phyloP scores from a whole-genome alignment of 2,113 vertebrate species.

The Cavia aperea region DNA sequence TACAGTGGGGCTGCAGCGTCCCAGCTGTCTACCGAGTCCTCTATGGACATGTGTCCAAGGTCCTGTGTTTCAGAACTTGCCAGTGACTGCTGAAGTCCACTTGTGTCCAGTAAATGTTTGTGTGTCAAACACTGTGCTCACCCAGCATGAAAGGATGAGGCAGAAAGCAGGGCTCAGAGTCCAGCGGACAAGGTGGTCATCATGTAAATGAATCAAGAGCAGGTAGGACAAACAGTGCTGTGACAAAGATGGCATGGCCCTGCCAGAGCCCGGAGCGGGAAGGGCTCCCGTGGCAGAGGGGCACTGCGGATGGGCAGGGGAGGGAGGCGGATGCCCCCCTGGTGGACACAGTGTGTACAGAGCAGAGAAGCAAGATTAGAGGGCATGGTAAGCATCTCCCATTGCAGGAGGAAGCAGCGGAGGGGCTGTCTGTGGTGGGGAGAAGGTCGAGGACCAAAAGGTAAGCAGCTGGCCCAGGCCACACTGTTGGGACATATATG shows the following conservation, averaged over 20 bases:
- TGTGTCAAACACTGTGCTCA: neutral
- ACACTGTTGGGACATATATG: neutral
- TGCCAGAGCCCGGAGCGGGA: neutral
- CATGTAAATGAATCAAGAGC: neutral
- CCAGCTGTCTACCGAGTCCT: neutral
- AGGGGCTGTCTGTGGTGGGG: neutral
- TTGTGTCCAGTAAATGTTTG: neutral
- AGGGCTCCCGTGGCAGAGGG: neutral
- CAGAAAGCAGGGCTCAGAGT: neutral
- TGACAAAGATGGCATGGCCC: neutral
- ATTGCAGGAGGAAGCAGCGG: neutral
- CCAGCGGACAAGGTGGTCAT: neutral
- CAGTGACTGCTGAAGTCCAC: neutral
- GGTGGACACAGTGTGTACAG: neutral
- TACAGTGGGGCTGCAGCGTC: neutral
- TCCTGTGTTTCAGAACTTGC: neutral
- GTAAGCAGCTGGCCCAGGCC: neutral
- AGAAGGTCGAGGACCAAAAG: neutral
- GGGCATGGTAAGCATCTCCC: neutral
- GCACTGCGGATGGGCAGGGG: neutral
- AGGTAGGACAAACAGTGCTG: neutral
- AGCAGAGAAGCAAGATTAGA: neutral
- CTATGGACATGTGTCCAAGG: neutral
- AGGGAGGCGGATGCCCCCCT: neutral
- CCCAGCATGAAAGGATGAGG: neutral